Conservation (phyloP, 2,113 vertebrate species). For the Gymnogyps californianus region DNA sequence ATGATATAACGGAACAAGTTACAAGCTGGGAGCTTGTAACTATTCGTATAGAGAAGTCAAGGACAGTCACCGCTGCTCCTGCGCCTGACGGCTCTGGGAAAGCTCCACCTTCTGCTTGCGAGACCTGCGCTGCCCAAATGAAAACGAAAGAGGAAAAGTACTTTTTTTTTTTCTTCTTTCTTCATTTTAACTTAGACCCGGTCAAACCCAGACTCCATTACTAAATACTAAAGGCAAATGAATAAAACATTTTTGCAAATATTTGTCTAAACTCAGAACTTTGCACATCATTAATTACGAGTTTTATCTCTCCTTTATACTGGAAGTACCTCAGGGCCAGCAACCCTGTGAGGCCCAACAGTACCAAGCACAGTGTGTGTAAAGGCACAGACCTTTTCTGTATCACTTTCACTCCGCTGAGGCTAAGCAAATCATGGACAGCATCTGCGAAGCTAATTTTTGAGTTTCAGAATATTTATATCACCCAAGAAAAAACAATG, state of each 20-base stretch:
- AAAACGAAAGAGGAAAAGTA: background rate
- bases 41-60: background rate
- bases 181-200: background rate
- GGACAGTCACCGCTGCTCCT: background rate
- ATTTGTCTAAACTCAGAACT: background rate
- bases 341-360: background rate
- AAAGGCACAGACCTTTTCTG: background rate
- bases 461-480: background rate
- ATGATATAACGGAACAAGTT: background rate
- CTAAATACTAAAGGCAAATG: background rate
- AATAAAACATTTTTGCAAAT: slow-evolving; percentile 28
- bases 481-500: background rate
- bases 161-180: background rate
- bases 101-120: background rate
- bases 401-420: background rate
- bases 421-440: background rate
- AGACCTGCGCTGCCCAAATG: background rate
- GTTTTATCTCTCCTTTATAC: slow-evolving; percentile 26
- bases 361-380: background rate
- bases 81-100: background rate
- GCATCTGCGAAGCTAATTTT: background rate
- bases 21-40: background rate
- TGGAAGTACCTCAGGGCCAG: background rate
- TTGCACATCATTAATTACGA: background rate
- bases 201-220: background rate